Evolutionary conservation across 2,113 vertebrate genomes (phyloP).

Genomic region (Opisthocomus hoazin): DNA sequence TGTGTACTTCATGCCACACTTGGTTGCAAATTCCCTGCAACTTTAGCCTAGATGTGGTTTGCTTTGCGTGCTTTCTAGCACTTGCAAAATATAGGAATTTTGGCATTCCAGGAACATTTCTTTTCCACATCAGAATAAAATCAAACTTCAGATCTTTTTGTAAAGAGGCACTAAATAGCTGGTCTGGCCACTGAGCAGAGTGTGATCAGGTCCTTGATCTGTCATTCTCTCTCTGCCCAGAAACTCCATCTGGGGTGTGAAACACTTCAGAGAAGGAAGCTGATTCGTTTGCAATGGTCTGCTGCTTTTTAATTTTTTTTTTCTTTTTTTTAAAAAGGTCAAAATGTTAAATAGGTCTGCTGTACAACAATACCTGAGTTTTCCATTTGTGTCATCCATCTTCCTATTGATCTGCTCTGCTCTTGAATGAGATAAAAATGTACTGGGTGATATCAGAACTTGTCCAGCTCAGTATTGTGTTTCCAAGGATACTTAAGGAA

Average conservation of each 20-base stretch:
- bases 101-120: not conserved
- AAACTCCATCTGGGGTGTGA: not conserved
- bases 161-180: not conserved
- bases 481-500: not conserved
- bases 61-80: not conserved
- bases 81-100: not conserved
- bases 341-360: not conserved
- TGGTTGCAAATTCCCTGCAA: not conserved
- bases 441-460: not conserved
- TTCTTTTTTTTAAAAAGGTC: no score
- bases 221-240: not conserved
- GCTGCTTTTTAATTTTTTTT: not conserved
- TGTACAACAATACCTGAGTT: not conserved
- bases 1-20: not conserved
- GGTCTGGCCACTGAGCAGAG: not conserved
- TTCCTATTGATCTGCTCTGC: not conserved
- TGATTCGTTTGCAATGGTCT: not conserved
- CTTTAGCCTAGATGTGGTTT: not conserved
- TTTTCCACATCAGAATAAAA: not conserved
- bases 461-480: not conserved
- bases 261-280: not conserved
- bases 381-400: not conserved
- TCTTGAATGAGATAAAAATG: not conserved
- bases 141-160: not conserved
- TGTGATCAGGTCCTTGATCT: not conserved